These are phyloP conservation scores for Cossypha heuglini DNA, from an alignment of 2,797 vertebrate genomes.

Conservation along the genomic window DNA sequence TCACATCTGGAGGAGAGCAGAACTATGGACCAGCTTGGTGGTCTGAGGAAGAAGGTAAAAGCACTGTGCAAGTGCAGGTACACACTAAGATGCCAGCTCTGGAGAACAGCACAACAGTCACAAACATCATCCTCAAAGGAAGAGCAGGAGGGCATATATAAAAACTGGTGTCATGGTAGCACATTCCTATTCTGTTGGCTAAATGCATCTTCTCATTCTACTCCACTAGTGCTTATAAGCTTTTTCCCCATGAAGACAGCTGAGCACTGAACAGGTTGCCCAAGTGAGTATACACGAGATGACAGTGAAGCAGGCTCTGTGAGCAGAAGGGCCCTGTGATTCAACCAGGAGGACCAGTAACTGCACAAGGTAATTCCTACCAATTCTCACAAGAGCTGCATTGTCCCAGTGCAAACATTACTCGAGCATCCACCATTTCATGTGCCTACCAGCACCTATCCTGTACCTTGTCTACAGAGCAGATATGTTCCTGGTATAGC, in stretches of 20 bases:
- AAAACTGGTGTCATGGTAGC: not conserved
- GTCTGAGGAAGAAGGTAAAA: not conserved
- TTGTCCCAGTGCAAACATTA: accelerated
- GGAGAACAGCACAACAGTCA: not conserved
- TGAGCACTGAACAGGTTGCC: not conserved
- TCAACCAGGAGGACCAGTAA: not conserved
- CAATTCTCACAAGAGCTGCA: not conserved
- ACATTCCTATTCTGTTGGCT: not conserved
- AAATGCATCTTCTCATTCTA: not conserved
- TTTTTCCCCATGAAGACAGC: not conserved
- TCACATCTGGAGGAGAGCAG: not conserved
- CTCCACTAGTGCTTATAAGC: not conserved
- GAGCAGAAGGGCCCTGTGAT: not conserved
- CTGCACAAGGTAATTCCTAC: not conserved
- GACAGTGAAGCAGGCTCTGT: not conserved
- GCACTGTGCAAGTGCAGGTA: not conserved
- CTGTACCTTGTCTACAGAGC: not conserved
- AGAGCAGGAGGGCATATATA: not conserved
- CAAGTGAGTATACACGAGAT: not conserved
- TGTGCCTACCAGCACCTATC: not conserved
- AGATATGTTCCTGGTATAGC: accelerated
- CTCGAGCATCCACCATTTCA: not conserved
- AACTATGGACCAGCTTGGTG: not conserved
- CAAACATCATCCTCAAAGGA: not conserved
- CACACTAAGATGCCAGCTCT: not conserved